Conservation (phyloP, 2,113 vertebrate genomes). For the Sylvicapra grimmia region DNA sequence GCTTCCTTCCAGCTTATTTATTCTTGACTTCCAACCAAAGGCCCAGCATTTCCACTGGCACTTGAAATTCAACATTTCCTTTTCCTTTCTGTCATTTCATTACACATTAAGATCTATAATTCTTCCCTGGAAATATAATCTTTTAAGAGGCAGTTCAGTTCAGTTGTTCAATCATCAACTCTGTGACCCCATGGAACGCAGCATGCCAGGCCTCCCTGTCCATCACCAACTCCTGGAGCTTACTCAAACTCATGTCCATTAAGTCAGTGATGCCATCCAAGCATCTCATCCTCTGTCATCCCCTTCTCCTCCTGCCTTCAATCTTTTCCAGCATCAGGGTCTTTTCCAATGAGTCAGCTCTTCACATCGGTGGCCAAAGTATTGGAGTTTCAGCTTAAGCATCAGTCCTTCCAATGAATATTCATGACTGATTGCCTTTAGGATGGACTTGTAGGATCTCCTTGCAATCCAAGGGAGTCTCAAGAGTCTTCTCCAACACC, state of each 20-base stretch:
- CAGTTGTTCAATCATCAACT: background rate
- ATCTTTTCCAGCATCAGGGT: background rate
- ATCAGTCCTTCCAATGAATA: background rate
- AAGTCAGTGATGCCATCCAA: background rate
- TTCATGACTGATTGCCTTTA: background rate
- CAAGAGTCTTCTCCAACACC: background rate
- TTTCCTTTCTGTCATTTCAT: background rate
- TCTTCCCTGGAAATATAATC: background rate
- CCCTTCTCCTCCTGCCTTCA: background rate
- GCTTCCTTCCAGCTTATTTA: background rate
- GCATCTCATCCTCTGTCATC: background rate
- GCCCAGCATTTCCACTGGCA: background rate
- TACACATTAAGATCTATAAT: background rate
- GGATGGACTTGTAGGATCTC: accelerated
- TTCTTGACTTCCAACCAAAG: background rate
- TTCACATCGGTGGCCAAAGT: background rate
- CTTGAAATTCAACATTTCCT: background rate
- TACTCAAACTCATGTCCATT: background rate
- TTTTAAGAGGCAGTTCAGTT: background rate
- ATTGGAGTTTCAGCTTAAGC: background rate
- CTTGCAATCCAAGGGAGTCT: background rate
- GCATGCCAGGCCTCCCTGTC: background rate
- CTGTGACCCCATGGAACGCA: background rate
- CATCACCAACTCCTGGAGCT: background rate
- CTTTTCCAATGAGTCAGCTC: background rate